Base-by-base conservation (phyloP, 2,888 invertebrate species). In the Polyploca ridens region DNA sequence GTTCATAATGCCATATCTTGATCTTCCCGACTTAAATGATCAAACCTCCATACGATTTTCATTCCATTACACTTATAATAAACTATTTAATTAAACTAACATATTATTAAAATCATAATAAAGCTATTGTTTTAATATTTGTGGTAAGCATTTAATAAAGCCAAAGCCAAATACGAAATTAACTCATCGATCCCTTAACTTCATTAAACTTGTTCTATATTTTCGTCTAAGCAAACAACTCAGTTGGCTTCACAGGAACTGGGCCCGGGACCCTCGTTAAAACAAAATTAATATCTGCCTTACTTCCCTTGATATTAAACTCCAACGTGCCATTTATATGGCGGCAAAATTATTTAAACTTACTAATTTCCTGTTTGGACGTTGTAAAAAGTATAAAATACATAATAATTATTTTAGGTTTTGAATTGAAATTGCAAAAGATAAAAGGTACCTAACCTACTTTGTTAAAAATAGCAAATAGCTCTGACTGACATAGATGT, bases 251-350 rank as follows among this genome's bases (percentile, higher is more conserved):
- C 38, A 60, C 44, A n/a, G 41, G 41, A 41, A 44, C 33, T 64
- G 66, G 69, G 64, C 64, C 62, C 64, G 64, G 62, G 62, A 69
- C 74, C 74, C 75, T 79, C 72, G 76, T 82, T 81, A 77, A 74
- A 74, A 77, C 68, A 69, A 72, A 79, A 84, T 84, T 77, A 81
- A 80, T 78, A 79, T 77, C 73, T 76, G 70, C 71, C 68, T 72
- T 70, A 67, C 72, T 74, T 72, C 70, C 68, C 66, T 63, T 65
- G 63, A 63, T 65, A 66, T 63, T 70, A 68, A 70, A 65, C 64
- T 62, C 62, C 19, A 10, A 19, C 19, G 10, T 10, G 14, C 10
- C 60, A 65, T 65, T 68, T 68, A 67, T 64, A 63, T 41, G 62
- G 58, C 35, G 66, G 61, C 63, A 66, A 75, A 71, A 66, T 73